A percentile compares a stretch with the other conserved stretches of the same genome.
phyloP scores from a whole-genome alignment of 2,797 vertebrate species.

The Cetoscarus ocellatus region DNA sequence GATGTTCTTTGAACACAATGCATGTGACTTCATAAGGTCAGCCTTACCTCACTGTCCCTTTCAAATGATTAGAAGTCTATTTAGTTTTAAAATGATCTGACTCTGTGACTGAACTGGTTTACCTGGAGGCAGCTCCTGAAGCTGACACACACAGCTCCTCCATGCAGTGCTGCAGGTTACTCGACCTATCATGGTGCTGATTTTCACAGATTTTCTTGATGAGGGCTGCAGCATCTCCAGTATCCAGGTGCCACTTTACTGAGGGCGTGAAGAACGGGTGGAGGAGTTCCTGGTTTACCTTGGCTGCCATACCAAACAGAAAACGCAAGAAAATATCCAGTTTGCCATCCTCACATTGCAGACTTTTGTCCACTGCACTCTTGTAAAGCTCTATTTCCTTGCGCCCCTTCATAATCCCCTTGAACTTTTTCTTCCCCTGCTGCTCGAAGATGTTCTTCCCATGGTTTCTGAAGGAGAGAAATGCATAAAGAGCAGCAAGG shows the following conservation, averaged over 20 bases:
- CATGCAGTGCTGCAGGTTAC: slow-evolving; percentile 71
- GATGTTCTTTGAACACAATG: background rate
- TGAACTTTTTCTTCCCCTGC: slow-evolving; percentile 38
- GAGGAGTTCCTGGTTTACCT: slow-evolving; percentile 73
- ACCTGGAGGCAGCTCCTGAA: background rate
- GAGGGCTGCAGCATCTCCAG: slow-evolving; percentile 46
- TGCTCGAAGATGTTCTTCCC: slow-evolving; percentile 71
- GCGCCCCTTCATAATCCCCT: slow-evolving; percentile 40
- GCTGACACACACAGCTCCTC: slow-evolving; percentile 71
- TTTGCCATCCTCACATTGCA: slow-evolving; percentile 58
- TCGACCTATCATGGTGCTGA: slow-evolving; percentile 40
- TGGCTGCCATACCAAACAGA: slow-evolving; percentile 74
- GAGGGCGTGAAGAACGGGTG: slow-evolving; percentile 36
- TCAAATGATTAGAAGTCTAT: background rate
- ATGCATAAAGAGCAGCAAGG: slow-evolving; percentile 81
- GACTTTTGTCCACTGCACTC: slow-evolving; percentile 71
- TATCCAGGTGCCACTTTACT: slow-evolving; percentile 22
- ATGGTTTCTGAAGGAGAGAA: slow-evolving; percentile 65
- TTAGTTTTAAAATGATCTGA: background rate
- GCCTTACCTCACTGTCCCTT: background rate
- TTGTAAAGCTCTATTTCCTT: slow-evolving; percentile 61
- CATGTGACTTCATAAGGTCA: background rate
- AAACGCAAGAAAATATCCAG: slow-evolving; percentile 83
- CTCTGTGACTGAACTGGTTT: background rate
- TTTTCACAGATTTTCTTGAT: slow-evolving; percentile 75